Base-by-base conservation (phyloP, 2,113 vertebrate genomes). In the Engraulis encrasicolus region DNA sequence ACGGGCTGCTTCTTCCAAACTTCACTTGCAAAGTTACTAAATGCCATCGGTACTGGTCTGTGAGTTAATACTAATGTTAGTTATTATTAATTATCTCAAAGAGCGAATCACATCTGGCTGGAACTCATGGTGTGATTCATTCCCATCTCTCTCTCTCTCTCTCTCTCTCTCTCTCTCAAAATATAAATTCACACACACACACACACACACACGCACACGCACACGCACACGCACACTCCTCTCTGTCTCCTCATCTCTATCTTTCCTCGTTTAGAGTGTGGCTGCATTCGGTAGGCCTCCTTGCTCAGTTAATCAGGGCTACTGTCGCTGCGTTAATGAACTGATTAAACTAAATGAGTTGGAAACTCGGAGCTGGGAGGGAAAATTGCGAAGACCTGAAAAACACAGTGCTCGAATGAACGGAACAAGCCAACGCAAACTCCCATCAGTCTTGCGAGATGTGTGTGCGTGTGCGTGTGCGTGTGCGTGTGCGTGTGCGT, bases 291-390 rank as follows among this genome's bases (percentile, higher is more conserved):
- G 66, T 14, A 74, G 66, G 31, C 66, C 34, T 31, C 27, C 66
- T 27, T 74, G 66, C 66, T 74, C 66, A 36, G 66, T 74, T 74
- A 74, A 74, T 74, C 27, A 74, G 66, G 1, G 66, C 27, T 74
- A 74, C 66, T 17, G 66, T 36, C 15, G 31, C 66, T 34, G 66
- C 17, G 11, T 74, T 74, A 74, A 34, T 74, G 27, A 74, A 74
- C 66, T 74, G 66, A 74, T 74, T 74, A 34, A 74, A 74, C 66
- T 74, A 74, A 74, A 74, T 74, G 66, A 17, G 66, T 74, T 74
- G 66, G 66, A 74, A 74, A 74, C 66, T 14, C 5, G 23, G 12
- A 36, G 66, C 66, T 74, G 27, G 15, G 1, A 34, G 66, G 31
- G 27, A 74, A 17, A 31, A 15, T 6, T 11, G 27, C 66, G 34